Evolutionary conservation across 2,888 invertebrate species (phyloP).

Genomic region (Eudasyphora cyanicolor): DNA sequence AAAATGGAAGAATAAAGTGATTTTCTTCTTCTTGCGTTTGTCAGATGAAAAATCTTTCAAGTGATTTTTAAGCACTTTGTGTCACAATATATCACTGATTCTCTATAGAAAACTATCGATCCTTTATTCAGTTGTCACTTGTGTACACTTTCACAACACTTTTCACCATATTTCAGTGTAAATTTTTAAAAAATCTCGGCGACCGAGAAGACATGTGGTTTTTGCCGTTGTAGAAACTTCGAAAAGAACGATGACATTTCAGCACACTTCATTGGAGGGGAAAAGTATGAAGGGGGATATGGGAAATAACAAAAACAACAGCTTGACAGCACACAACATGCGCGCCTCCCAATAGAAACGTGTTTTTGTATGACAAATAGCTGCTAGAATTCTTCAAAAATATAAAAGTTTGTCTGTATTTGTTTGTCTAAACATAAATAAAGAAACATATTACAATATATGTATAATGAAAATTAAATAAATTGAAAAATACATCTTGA

Average conservation of each 20-base stretch:
- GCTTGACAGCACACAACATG: constrained; percentile 24
- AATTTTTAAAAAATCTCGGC: constrained; percentile 75
- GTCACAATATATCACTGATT: constrained; percentile 70
- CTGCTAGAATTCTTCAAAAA: not conserved
- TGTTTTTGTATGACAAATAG: no score
- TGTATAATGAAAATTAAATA: no score
- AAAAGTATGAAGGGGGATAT: constrained; percentile 31
- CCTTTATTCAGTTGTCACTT: constrained; percentile 70
- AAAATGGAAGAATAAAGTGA: constrained; percentile 52
- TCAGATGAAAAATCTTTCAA: constrained; percentile 65
- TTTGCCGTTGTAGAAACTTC: constrained; percentile 86
- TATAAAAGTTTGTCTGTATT: no score
- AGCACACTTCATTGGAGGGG: constrained; percentile 36
- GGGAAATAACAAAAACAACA: no score
- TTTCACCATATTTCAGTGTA: constrained; percentile 75
- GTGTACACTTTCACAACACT: constrained; percentile 74
- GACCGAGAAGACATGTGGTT: constrained; percentile 83
- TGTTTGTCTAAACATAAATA: no score
- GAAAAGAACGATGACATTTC: constrained; percentile 77
- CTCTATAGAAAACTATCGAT: constrained; percentile 71
- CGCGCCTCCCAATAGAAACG: not conserved
- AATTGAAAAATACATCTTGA: no score
- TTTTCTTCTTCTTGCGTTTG: constrained; percentile 60
- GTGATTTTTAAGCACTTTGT: constrained; percentile 61
- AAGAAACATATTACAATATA: not conserved